Percentiles rank a stretch among this genome's conserved stretches.
phyloP scores from a whole-genome alignment of 2,113 vertebrate genomes.

The Macroglossus sobrinus region DNA sequence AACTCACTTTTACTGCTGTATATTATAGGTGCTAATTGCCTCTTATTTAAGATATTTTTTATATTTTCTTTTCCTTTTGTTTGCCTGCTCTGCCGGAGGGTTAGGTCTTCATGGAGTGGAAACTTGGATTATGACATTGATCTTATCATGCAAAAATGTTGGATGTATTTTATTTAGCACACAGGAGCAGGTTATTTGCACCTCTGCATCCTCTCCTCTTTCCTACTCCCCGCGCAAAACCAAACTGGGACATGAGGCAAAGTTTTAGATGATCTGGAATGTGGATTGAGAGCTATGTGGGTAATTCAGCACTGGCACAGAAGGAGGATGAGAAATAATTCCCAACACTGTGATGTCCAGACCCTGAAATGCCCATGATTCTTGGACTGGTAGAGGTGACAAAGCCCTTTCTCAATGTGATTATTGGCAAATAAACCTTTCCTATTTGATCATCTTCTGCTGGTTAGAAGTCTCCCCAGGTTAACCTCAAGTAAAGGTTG shows the following conservation, averaged over 20 bases:
- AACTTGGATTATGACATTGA: background rate
- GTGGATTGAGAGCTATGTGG: background rate
- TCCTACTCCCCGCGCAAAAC: background rate
- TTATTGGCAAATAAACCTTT: background rate
- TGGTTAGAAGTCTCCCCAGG: background rate
- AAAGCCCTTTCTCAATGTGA: background rate
- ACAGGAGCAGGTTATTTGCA: background rate
- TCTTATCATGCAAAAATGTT: slow-evolving; percentile 21
- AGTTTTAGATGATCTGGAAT: background rate
- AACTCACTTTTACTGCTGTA: background rate
- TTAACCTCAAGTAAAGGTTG: background rate
- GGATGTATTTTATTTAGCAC: background rate
- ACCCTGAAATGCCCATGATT: background rate
- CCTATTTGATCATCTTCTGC: background rate
- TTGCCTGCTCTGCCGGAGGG: background rate
- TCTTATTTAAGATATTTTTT: background rate
- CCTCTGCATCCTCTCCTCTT: background rate
- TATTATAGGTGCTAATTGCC: background rate
- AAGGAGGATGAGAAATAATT: background rate
- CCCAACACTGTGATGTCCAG: background rate
- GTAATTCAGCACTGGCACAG: background rate
- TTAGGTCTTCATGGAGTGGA: background rate
- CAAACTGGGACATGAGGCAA: background rate
- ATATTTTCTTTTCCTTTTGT: background rate
- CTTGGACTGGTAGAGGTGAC: background rate